Base-by-base conservation (phyloP, 2,888 invertebrate species). In the Horisme vitalbata region DNA sequence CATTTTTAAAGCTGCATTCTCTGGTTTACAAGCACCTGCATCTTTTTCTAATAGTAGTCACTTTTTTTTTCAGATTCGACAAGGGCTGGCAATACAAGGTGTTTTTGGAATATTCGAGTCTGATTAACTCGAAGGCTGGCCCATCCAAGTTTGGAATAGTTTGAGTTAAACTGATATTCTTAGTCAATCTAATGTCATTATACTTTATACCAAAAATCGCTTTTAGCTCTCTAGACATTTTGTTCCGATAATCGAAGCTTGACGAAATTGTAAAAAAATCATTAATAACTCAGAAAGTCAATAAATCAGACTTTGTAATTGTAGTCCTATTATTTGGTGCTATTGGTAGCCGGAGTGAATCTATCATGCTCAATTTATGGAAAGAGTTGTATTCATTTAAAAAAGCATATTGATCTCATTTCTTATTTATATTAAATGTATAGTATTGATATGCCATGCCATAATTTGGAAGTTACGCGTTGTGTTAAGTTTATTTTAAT, bases 351-450 rank as follows among this genome's bases (percentile, higher is more conserved):
- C 50, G 39, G 34, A 52, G 43, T 51, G 34, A 45, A 44, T 44
- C 48, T 38, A 39, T 38, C 44, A 44, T 39, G 49, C 49, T 49
- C 41, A 45, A 45, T 20, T 38, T 36, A 52, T n/a, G 24, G 31
- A 30, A 41, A 50, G 47, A 46, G 50, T 28, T 46, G 20, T 41
- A 46, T 54, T 57, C 48, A 52, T 54, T 54, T 51, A 63, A 68
- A 64, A 55, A 65, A 75, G 69, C 78, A 79, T 80, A 79, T 80
- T 86, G 86, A 86, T 86, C 86, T 86, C 87, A 86, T 84, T 74
- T 78, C 69, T 79, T 78, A 82, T 83, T 83, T 82, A 83, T 81
- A 66, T 75, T 70, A 77, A 74, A 75, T 73, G 69, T 72, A 73
- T 77, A 76, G 69, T 79, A 75, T 80, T 76, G 73, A 74, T 79